Evolutionary conservation across 2,888 invertebrate species (phyloP).

Genomic region (Drosophila helvetica): DNA sequence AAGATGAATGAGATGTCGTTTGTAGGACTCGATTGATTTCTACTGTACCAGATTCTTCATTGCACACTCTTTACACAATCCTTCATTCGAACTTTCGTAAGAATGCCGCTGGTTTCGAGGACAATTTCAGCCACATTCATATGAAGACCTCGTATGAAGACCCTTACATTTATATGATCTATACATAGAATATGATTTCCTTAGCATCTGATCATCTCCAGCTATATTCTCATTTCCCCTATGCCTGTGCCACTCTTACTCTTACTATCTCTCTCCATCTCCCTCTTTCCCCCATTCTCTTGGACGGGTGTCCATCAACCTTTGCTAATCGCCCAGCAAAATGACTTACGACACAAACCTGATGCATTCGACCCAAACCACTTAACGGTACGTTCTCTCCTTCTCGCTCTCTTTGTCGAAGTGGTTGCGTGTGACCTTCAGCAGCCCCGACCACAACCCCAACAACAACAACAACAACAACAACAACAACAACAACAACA

Average conservation of each 20-base stretch:
- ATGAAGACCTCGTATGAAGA: no score
- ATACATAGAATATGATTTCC: no score
- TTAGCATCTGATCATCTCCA: no score
- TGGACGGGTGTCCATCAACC: background rate
- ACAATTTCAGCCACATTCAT: no score
- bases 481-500: constrained; percentile 4
- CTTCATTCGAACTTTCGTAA: no score
- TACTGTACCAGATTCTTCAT: no score
- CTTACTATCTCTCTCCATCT: background rate
- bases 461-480: constrained; percentile 6
- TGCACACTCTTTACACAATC: no score
- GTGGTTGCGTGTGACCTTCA: constrained; percentile 64
- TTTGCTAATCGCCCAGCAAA: constrained; percentile 35
- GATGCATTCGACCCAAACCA: constrained; percentile 64
- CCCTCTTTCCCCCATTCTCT: background rate
- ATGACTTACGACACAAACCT: constrained; percentile 75
- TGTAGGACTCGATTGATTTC: no score
- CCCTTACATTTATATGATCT: no score
- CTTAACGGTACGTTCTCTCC: constrained; percentile 63
- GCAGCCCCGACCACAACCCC: constrained; percentile 27
- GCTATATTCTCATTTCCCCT: background rate
- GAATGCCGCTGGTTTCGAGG: no score
- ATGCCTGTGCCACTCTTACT: background rate
- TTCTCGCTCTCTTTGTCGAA: constrained; percentile 2
- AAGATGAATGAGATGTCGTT: no score